Conservation (phyloP, 2,888 invertebrate genomes). For the Aricia artaxerxes region DNA sequence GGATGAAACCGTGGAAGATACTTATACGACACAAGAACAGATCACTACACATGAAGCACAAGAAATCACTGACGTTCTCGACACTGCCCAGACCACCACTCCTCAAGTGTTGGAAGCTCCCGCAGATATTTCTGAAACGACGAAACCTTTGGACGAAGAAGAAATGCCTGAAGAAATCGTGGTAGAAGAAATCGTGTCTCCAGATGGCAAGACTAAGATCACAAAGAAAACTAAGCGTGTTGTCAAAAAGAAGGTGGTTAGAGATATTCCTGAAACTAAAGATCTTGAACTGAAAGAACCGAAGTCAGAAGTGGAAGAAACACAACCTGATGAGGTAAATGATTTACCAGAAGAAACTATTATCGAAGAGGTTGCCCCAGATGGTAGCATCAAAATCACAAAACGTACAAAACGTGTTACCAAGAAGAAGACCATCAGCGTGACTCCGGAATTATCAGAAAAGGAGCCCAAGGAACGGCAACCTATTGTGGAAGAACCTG, state of each 20-base stretch:
- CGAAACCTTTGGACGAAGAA: constrained; percentile 41
- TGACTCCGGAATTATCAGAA: not conserved
- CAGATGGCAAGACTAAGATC: constrained; percentile 36
- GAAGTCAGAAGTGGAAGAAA: constrained; percentile 50
- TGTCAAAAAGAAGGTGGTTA: not conserved
- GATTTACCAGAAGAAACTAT: not conserved
- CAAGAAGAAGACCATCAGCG: not conserved
- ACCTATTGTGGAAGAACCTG: not conserved
- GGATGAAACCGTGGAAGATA: constrained; percentile 37
- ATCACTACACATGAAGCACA: constrained; percentile 25
- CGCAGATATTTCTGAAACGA: constrained; percentile 41
- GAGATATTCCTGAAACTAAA: not conserved
- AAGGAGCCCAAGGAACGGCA: constrained; percentile 44
- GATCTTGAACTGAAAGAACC: constrained; percentile 48
- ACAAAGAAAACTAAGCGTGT: not conserved
- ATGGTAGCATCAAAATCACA: not conserved
- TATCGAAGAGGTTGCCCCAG: too few species aligned
- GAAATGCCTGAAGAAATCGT: constrained; percentile 46
- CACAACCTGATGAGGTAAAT: constrained; percentile 43
- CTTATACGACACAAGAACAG: constrained; percentile 47
- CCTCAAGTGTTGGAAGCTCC: not conserved
- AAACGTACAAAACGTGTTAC: too few species aligned
- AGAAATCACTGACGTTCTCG: constrained; percentile 29
- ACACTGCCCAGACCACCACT: not conserved
- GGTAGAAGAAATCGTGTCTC: constrained; percentile 52